Evolutionary conservation across 1,140 invertebrate species (phyloP).

Genomic region (Augochlora pura): DNA sequence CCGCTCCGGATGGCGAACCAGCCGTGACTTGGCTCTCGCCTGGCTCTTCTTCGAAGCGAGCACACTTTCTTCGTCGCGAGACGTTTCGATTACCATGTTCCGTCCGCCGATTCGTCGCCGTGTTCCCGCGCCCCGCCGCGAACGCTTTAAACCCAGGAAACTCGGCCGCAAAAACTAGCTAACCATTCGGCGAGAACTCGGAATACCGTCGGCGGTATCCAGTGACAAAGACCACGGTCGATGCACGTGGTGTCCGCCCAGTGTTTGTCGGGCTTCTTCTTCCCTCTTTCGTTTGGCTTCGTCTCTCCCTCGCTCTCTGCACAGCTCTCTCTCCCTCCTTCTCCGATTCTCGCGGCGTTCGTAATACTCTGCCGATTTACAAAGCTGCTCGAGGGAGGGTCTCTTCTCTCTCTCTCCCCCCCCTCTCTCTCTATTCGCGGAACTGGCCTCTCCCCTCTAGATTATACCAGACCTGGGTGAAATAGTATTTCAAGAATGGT

Average conservation of each 20-base stretch:
- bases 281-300: slow-evolving; percentile 8
- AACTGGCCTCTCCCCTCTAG: background rate
- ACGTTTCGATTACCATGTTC: background rate
- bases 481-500: too few relatives aligned
- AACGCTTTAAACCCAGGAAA: background rate
- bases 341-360: background rate
- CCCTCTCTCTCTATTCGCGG: background rate
- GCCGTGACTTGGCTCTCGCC: background rate
- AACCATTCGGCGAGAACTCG: slow-evolving; percentile 50
- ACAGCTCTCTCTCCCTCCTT: background rate
- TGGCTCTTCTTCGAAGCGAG: background rate
- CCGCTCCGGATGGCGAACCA: background rate
- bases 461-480: too few relatives aligned
- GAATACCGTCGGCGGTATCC: slow-evolving; percentile 48
- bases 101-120: background rate
- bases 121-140: background rate
- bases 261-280: slow-evolving; percentile 48
- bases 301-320: background rate
- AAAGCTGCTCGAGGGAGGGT: slow-evolving; percentile 17
- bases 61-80: background rate
- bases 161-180: slow-evolving; percentile 8
- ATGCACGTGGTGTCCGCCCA: slow-evolving; percentile 71
- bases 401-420: too few relatives aligned
- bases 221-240: slow-evolving; percentile 70
- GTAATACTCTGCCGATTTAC: slow-evolving; percentile 38